Conservation (phyloP, 1,140 invertebrate genomes). For the Sinonovacula constricta region DNA sequence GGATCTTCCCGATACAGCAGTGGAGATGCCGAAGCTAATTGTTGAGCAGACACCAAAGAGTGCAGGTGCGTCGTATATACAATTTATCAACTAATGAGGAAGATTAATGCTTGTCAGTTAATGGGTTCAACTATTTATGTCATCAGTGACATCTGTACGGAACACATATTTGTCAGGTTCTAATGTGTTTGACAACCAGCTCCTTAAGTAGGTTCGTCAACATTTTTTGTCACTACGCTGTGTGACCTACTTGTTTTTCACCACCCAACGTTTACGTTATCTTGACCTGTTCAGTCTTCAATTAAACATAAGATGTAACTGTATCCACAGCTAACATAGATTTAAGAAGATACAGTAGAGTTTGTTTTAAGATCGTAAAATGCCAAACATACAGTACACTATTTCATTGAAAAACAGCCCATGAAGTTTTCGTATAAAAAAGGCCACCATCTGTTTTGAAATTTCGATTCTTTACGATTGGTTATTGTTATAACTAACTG, state of each 20-base stretch:
- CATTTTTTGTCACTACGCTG: not conserved
- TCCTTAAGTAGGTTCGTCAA: not conserved
- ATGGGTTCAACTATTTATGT: not conserved
- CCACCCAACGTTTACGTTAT: too few relatives aligned
- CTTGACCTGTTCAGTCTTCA: too few relatives aligned
- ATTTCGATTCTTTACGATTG: too few relatives aligned
- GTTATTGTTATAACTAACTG: too few relatives aligned
- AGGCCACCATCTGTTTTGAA: too few relatives aligned
- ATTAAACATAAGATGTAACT: too few relatives aligned
- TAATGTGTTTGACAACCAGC: not conserved
- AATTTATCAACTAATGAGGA: not conserved
- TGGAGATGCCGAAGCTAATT: conserved; percentile 31
- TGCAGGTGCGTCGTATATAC: not conserved
- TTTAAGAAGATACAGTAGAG: too few relatives aligned
- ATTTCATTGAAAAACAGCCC: too few relatives aligned
- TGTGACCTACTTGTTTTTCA: not conserved
- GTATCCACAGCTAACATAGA: too few relatives aligned
- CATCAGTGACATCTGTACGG: not conserved
- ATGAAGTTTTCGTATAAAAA: too few relatives aligned
- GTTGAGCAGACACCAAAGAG: conserved; percentile 30
- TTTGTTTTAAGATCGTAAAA: too few relatives aligned
- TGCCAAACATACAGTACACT: too few relatives aligned
- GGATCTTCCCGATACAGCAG: conserved; percentile 24
- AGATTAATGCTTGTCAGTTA: not conserved
- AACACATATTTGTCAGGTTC: not conserved